A percentile compares a stretch with the other conserved stretches of the same genome.
Conservation (phyloP, 2,888 invertebrate species). For the Ligdia adustata region DNA sequence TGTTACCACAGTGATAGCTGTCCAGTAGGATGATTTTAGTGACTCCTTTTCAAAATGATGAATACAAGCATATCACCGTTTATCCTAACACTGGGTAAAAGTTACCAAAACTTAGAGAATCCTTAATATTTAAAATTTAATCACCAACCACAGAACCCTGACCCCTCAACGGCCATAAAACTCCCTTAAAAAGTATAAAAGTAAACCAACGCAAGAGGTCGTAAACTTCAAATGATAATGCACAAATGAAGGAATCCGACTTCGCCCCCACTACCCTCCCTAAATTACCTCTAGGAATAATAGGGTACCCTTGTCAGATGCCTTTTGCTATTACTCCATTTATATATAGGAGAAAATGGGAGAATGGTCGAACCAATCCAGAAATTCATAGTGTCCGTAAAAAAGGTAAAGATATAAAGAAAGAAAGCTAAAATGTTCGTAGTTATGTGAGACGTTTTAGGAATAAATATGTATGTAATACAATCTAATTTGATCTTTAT, state of each 20-base stretch:
- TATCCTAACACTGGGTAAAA: too few species aligned
- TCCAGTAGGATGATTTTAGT: too few species aligned
- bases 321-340: constrained; percentile 46
- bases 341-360: constrained; percentile 32
- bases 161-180: constrained; percentile 1
- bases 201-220: constrained; percentile 19
- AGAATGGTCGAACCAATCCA: constrained; percentile 17
- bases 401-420: too few species aligned
- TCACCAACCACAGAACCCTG: neutral
- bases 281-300: constrained; percentile 49
- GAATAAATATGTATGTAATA: too few species aligned
- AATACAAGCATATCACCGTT: too few species aligned
- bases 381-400: constrained; percentile 10
- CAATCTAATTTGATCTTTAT: too few species aligned
- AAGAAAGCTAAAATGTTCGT: neutral
- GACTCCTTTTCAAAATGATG: too few species aligned
- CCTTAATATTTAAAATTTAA: too few species aligned
- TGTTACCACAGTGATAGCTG: too few species aligned
- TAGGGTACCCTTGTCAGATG: constrained; percentile 48
- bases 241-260: constrained; percentile 33
- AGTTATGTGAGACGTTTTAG: too few species aligned
- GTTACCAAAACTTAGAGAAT: too few species aligned
- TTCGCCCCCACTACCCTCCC: constrained; percentile 19
- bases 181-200: constrained; percentile 10
- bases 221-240: constrained; percentile 34